Base-by-base conservation (phyloP, 2,113 vertebrate species). In the Petromus typicus region DNA sequence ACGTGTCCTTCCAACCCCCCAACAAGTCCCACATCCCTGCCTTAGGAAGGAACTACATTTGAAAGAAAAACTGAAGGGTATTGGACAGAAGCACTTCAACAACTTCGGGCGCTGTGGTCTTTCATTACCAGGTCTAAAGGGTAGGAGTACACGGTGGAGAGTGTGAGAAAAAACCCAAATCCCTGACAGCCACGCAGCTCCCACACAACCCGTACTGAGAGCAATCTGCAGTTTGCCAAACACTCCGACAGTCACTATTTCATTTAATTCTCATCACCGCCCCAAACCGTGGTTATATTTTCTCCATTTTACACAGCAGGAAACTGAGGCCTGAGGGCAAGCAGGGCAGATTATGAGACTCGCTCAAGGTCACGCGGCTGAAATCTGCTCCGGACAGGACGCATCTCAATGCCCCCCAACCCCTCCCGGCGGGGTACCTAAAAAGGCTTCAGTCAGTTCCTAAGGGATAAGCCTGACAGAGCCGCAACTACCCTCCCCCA, bases 311-410 rank as follows among this genome's bases (percentile, higher is more conserved):
- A 94, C 86, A 82, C 34, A 32, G 17, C 32, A 94, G 82, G 82
- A 96, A 95, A 96, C 90, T 93, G 94, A 97, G 94, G 80, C 86
- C 79, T 91, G 94, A 97, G 94, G 80, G 83, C 79, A 37, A 25
- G 43, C n/a, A 54, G n/a, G 40, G 25, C 3, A 7, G 43, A 89
- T 56, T 89, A 17, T 66, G 69, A 22, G 89, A 95, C 48, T 83
- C 56, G 82, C 54, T 97, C 96, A 97, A 97, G 97, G 97, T 97
- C 96, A 97, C 69, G 7, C 76, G 91, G 67, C 69, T 56, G 23
- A 78, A 95, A 59, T 69, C 88, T n/a, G 61, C 51, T 76, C 30
- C n/a, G 10, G 48, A 51, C 48, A 73, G 45, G 78, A 85, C 37
- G 22, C 66, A 40, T 32, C 59, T 3, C 61, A 17, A 16, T 8